Evolutionary conservation across 2,888 invertebrate genomes (phyloP).

Genomic region (Dicyrtomina minuta): DNA sequence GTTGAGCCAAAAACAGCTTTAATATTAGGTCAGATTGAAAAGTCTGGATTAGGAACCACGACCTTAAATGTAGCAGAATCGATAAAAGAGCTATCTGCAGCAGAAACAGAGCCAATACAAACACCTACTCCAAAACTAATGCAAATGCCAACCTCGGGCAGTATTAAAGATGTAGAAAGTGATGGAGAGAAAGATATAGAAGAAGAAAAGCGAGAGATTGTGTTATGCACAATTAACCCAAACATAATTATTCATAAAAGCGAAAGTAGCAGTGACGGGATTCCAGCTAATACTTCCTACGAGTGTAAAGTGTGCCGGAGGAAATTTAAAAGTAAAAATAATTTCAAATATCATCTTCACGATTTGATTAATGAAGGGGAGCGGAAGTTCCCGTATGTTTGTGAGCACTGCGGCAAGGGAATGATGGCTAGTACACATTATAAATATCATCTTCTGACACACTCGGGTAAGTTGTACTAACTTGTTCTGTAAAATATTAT

Average conservation of each 20-base stretch:
- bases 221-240: background rate
- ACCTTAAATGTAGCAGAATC: no score
- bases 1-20: no score
- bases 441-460: slow-evolving; percentile 21
- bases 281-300: slow-evolving; percentile 3
- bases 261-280: background rate
- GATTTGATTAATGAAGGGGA: background rate
- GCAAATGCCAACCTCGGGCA: background rate
- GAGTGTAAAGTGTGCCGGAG: slow-evolving; percentile 20
- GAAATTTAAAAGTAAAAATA: slow-evolving; percentile 26
- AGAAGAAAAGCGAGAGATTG: background rate
- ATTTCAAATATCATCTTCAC: slow-evolving; percentile 28
- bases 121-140: background rate
- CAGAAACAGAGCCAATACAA: no score
- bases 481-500: no score
- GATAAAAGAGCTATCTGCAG: no score
- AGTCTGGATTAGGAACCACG: no score
- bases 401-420: slow-evolving; percentile 25
- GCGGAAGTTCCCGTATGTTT: slow-evolving; percentile 1
- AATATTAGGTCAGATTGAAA: no score
- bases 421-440: slow-evolving; percentile 27
- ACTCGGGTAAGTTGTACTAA: slow-evolving; percentile 1
- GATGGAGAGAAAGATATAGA: no score
- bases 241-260: slow-evolving; percentile 18
- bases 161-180: no score